Conservation (phyloP, 2,888 invertebrate genomes). For the Tenthredo mesomela region DNA sequence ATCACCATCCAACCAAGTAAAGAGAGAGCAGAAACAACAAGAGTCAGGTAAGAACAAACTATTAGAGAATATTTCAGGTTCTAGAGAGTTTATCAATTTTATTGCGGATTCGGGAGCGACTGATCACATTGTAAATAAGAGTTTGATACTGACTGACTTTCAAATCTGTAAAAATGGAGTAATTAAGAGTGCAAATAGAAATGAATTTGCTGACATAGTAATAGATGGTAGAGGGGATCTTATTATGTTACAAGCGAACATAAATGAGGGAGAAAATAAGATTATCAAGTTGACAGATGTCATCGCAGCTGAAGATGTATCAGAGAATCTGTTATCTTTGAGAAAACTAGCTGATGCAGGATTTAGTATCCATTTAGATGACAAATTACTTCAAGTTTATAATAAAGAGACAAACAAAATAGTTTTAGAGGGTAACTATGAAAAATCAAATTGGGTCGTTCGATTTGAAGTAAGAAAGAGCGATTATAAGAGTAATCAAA, state of each 20-base stretch:
- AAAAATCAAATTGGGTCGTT: slow-evolving; percentile 58
- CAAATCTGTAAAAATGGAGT: slow-evolving; percentile 34
- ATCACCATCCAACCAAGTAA: neutral
- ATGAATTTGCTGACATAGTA: slow-evolving; percentile 47
- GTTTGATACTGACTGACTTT: slow-evolving; percentile 51
- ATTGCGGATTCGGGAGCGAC: slow-evolving; percentile 57
- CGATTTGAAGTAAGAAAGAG: slow-evolving; percentile 56
- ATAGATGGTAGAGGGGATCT: slow-evolving; percentile 32
- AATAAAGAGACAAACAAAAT: slow-evolving; percentile 55
- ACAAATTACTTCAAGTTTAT: slow-evolving; percentile 56
- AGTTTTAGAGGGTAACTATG: slow-evolving; percentile 57
- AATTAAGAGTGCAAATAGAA: slow-evolving; percentile 53
- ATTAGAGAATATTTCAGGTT: neutral
- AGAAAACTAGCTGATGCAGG: slow-evolving; percentile 60
- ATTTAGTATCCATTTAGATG: slow-evolving; percentile 59
- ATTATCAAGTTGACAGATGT: slow-evolving; percentile 56
- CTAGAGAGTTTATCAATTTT: slow-evolving; percentile 48
- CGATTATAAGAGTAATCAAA: neutral
- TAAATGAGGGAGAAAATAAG: neutral
- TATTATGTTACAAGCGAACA: neutral
- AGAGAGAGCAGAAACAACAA: neutral
- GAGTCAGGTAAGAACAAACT: slow-evolving; percentile 1
- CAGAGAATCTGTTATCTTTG: slow-evolving; percentile 59
- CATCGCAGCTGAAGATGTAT: slow-evolving; percentile 56
- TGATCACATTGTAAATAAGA: slow-evolving; percentile 54